Evolutionary conservation across 2,888 invertebrate species (phyloP).

Genomic region (Gastrophysa polygoni): DNA sequence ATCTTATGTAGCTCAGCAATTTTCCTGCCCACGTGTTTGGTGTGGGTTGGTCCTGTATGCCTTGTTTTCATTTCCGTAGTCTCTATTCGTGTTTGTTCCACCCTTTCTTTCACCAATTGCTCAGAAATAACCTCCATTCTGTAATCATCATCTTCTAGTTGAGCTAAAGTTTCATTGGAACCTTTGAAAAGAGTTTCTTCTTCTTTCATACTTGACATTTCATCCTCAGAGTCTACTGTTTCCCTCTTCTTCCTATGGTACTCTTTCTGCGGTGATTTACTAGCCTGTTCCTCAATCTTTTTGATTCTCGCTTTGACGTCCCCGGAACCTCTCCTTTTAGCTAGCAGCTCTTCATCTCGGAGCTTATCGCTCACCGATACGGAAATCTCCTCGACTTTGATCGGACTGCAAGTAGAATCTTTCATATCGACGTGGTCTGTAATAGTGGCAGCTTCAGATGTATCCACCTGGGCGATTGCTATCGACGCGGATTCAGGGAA

Average conservation of each 20-base stretch:
- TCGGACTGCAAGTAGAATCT: conserved; percentile 63
- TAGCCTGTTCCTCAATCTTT: conserved; percentile 61
- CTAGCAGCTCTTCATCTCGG: conserved; percentile 54
- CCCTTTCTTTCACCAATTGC: conserved; percentile 34
- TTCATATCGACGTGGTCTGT: conserved; percentile 62
- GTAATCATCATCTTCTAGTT: conserved; percentile 54
- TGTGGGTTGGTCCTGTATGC: conserved; percentile 44
- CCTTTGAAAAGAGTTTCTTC: conserved; percentile 54
- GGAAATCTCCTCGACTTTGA: conserved; percentile 54
- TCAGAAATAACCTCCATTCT: conserved; percentile 43
- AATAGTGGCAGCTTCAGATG: conserved; percentile 61
- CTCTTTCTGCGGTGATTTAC: conserved; percentile 53
- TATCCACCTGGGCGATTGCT: conserved; percentile 57
- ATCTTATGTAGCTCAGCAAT: conserved; percentile 60
- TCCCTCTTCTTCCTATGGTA: conserved; percentile 50
- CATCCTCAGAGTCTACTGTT: conserved; percentile 56
- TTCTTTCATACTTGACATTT: conserved; percentile 57
- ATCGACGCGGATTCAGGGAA: conserved; percentile 57
- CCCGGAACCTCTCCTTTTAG: conserved; percentile 57
- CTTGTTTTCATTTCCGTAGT: conserved; percentile 35
- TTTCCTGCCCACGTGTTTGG: conserved; percentile 58
- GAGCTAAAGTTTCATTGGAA: conserved; percentile 56
- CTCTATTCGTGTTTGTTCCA: conserved; percentile 31
- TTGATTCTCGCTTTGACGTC: conserved; percentile 65
- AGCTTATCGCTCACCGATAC: conserved; percentile 43